Base-by-base conservation (phyloP, 2,888 invertebrate genomes). In the Tinea trinotella region DNA sequence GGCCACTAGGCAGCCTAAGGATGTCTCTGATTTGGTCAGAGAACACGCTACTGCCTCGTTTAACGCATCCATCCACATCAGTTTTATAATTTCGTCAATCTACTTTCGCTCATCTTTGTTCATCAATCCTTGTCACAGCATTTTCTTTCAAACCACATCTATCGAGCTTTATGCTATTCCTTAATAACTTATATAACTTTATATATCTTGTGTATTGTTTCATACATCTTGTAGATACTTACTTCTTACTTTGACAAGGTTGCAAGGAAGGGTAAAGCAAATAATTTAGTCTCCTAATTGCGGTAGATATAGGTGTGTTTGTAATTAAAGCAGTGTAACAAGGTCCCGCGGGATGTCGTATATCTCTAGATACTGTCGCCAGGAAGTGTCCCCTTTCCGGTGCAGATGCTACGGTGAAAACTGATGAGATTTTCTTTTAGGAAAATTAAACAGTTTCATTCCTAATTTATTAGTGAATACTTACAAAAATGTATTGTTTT, bases 281-380 rank as follows among this genome's bases (percentile, higher is more conserved):
- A 56, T 56, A 56, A 56, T 49, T 56, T 40, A 17, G 44, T 17
- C 52, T 65, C 64, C 71, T 79, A 77, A 80, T 78, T 79, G 74
- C 70, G 67, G 64, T 64, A 73, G 75, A 76, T 76, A n/a, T n/a
- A 79, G 79, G 79, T 80, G 75, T 68, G 62, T 64, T 64, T 44
- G 68, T 80, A 79, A 81, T 83, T 81, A 80, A 68, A 65, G 64
- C 44, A 52, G 52, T 55, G 55, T 82, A 81, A 82, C 75, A 66
- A 79, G 73, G 62, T 71, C 82, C 76, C 71, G 0, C 1, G 77
- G 71, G 80, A 74, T 60, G 20, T 22, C 50, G 34, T 56, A 57
- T 48, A 30, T 53, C 49, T 46, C 36, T 30, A 54, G 57, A 56
- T 56, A 53, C 19, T 15, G 19, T 46, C 40, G 10, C 18, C 18